Percentiles rank a stretch among this genome's conserved stretches.
Conservation (phyloP, 2,113 vertebrate genomes). For the Pterocles gutturalis region DNA sequence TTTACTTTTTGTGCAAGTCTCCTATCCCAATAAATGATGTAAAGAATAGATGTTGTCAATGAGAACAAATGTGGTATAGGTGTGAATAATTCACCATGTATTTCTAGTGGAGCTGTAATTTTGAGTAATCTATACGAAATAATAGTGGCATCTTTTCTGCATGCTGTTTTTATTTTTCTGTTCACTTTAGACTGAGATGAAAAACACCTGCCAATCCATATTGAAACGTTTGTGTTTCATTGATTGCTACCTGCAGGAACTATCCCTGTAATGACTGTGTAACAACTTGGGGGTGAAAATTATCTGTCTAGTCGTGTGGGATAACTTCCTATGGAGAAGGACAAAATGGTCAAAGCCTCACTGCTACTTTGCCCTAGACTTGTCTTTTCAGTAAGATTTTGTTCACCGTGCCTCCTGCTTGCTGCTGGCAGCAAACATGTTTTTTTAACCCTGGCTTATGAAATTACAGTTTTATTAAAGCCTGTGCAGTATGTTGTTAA, state of each 20-base stretch:
- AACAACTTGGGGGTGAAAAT: slow-evolving; percentile 53
- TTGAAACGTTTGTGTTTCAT: slow-evolving; percentile 56
- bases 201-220: slow-evolving; percentile 57
- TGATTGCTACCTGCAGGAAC: slow-evolving; percentile 63
- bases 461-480: slow-evolving; percentile 42
- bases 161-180: slow-evolving; percentile 41
- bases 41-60: neutral
- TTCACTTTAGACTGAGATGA: slow-evolving; percentile 42
- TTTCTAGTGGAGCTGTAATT: neutral
- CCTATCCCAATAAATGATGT: neutral
- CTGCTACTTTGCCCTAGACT: slow-evolving; percentile 35
- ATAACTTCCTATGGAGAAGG: slow-evolving; percentile 47
- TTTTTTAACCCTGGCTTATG: slow-evolving; percentile 47
- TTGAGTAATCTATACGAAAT: neutral
- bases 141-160: neutral
- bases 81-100: neutral
- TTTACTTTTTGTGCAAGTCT: neutral
- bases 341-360: slow-evolving; percentile 45
- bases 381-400: slow-evolving; percentile 51
- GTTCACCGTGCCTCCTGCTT: slow-evolving; percentile 35
- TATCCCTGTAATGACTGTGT: slow-evolving; percentile 43
- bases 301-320: slow-evolving; percentile 50
- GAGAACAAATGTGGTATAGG: neutral
- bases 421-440: neutral
- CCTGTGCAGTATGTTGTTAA: slow-evolving; percentile 1